Percentiles rank a stretch among this genome's conserved stretches.
Conservation (phyloP, 2,888 invertebrate species). For the Caenorhabditis auriculariae region DNA sequence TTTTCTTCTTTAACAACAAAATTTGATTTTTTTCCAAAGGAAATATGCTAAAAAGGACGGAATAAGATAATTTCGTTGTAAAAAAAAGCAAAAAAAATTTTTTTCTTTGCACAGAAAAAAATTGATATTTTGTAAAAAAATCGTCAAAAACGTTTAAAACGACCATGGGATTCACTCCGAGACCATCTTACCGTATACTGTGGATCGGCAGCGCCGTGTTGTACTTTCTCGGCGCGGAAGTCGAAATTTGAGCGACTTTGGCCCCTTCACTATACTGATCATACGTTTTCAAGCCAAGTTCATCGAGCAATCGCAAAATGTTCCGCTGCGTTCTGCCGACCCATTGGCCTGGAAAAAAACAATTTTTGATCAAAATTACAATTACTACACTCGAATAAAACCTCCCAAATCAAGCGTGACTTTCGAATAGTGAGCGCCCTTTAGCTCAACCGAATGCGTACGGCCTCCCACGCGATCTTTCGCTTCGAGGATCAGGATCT, state of each 20-base stretch:
- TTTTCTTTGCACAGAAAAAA: background rate
- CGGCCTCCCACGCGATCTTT: conserved; percentile 66
- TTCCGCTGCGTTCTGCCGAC: conserved; percentile 65
- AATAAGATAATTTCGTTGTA: background rate
- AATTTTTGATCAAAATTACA: background rate
- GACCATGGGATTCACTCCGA: background rate
- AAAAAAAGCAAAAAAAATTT: no score
- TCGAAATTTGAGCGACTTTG: conserved; percentile 54
- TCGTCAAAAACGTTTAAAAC: background rate
- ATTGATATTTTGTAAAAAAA: no score
- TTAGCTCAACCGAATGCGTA: conserved; percentile 50
- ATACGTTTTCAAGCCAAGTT: conserved; percentile 64
- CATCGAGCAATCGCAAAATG: conserved; percentile 63
- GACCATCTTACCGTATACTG: conserved; percentile 10
- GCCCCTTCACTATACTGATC: conserved; percentile 51
- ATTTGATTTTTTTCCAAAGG: no score
- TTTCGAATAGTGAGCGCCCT: conserved; percentile 24
- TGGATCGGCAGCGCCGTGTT: conserved; percentile 19
- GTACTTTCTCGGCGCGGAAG: conserved; percentile 29
- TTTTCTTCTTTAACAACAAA: no score
- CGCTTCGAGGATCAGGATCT: conserved; percentile 63
- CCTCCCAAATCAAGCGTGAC: conserved; percentile 51
- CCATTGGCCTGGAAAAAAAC: conserved; percentile 63
- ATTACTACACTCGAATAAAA: no score
- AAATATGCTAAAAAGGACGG: no score